phyloP scores from a whole-genome alignment of 2,888 invertebrate genomes.

The Brachypalpus laphriformis region DNA sequence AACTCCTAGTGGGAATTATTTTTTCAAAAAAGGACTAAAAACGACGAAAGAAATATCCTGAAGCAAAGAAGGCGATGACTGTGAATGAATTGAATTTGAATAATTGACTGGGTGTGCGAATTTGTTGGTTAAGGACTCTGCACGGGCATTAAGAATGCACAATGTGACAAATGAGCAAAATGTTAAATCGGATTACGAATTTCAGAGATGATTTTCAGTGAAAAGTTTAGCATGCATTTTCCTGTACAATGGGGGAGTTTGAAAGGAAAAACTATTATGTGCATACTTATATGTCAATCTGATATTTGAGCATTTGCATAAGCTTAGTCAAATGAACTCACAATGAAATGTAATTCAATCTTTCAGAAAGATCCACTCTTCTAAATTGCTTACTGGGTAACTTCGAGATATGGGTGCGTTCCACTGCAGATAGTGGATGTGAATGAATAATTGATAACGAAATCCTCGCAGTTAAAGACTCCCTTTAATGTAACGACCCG shows the following conservation, averaged over 20 bases:
- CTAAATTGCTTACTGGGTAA: too few relatives aligned
- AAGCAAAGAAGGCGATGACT: background rate
- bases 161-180: background rate
- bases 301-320: background rate
- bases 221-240: background rate
- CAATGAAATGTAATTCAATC: background rate
- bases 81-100: conserved; percentile 1
- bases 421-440: too few relatives aligned
- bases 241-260: background rate
- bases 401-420: too few relatives aligned
- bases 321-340: background rate
- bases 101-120: conserved; percentile 7
- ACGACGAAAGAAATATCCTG: background rate
- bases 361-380: too few relatives aligned
- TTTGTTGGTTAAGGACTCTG: background rate
- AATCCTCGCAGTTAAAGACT: too few relatives aligned
- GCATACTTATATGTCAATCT: background rate
- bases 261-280: background rate
- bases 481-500: too few relatives aligned
- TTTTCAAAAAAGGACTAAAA: background rate
- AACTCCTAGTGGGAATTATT: background rate
- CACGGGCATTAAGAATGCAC: background rate
- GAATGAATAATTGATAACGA: too few relatives aligned
- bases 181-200: background rate
- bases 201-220: background rate